Evolutionary conservation across 2,113 vertebrate species (phyloP), one percentile per base, ranked within the genome.

Genomic region (Daphoenositta chrysoptera): DNA sequence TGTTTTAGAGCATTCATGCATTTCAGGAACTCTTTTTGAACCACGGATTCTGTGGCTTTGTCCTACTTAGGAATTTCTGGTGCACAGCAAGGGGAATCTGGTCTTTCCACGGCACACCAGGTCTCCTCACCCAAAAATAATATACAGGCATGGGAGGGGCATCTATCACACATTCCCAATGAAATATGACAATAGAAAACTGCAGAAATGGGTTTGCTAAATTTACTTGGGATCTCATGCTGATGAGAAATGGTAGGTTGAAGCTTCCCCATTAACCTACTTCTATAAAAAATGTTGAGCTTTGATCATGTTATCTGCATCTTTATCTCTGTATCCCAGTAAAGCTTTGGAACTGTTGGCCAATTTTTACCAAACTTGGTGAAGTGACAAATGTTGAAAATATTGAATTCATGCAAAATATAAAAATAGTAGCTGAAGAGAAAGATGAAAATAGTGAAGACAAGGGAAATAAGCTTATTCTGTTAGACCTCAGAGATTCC

Each of bases 1-100:
- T 97, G 90, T 93, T 90, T 96, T 83, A 92, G 48, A 76, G 69
- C 86, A 76, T 65, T 94, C 86, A 84, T 89, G 94, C 90, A 69
- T 92, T 93, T 96, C 76, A 84, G 64, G 45, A 84, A 37, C 72
- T 93, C 69, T 83, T 92, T 88, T 86, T 1, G 0, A 93, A 68
- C 26, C 35, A 30, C 3, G 9, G 42, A 63, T 80, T 78, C 61
- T 75, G 63, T 0, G 0, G 47, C 57, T 87, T 57, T 97, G 80
- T 61, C 80, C 88, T 96, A 86, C 54, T 94, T 93, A 54, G 44
- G n/a, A 33, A 45, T 78, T 94, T 65, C 63, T 95, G 63, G 27
- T 93, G 47, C 40, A 26, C 47, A 78, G 44, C 11, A 42, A 51
- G 28, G 42, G 27, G 13, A 1, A 3, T 64, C 48, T 30, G 28